Base-by-base conservation (phyloP, 2,113 vertebrate genomes). In the Balaeniceps rex region DNA sequence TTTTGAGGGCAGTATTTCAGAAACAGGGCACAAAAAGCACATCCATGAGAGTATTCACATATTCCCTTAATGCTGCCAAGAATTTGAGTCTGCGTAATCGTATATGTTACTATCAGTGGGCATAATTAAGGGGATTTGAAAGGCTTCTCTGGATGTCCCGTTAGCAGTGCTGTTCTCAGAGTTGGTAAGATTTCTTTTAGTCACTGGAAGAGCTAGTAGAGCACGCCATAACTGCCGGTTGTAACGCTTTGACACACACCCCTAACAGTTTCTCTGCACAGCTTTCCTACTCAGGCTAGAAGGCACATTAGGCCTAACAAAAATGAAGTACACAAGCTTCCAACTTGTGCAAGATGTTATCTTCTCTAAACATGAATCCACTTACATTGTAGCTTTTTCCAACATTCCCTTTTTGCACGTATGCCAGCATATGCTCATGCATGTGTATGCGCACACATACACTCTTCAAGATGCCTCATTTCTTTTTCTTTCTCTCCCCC, bases 181-280 rank as follows among this genome's bases (percentile, higher is more conserved):
- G 57, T 33, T 40, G 36, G 38, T 23, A 36, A 55, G 36, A n/a
- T 19, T 22, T 57, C 33, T 24, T 36, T 33, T 3, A 65, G 33
- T 23, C 10, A 2, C 17, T 54, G 44, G n/a, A 47, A 38, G 28
- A 79, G 52, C n/a, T 10, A 7, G 19, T 1, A 26, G 19, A 85
- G 42, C 26, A 9, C 1, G 2, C 13, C 1, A 0, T 3, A 44
- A 9, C 21, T 44, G 61, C 47, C 79, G 60, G 14, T 19, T 60
- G 14, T 4, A 55, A 61, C 1, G 1, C 55, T 36, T 5, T 1
- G 6, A 52, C 66, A 47, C 17, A 14, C 12, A 5, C 5, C 34
- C 33, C 16, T 7, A 38, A 6, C 19, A 38, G 34, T 7, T 94
- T 64, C n/a, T 60, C 33, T 23, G 33, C 55, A 46, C 25, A 68